A percentile compares a stretch with the other conserved stretches of the same genome.
Evolutionary conservation across 2,797 vertebrate genomes (phyloP).

Genomic region (Pseudochirops cupreus): DNA sequence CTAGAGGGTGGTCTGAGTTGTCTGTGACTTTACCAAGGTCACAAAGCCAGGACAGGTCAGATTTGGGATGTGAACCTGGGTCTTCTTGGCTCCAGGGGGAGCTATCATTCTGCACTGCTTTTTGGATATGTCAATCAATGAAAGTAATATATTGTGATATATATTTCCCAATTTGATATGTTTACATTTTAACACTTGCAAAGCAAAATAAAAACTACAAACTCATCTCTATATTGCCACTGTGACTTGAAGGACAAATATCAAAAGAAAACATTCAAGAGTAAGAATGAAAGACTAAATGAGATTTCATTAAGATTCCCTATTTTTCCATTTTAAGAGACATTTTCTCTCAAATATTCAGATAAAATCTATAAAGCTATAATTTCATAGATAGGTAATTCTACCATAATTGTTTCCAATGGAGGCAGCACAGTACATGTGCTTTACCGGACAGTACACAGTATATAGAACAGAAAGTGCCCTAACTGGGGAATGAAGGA

Average conservation of each 20-base stretch:
- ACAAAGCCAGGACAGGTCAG: not conserved
- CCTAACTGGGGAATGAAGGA: not conserved
- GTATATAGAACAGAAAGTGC: not conserved
- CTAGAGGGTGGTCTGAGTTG: not conserved
- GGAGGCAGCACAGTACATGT: not conserved
- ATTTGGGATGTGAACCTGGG: not conserved
- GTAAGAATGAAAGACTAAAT: not conserved
- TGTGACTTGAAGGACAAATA: not conserved
- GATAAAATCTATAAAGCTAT: not conserved
- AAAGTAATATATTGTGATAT: not conserved
- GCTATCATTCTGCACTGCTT: not conserved
- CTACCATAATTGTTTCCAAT: not conserved
- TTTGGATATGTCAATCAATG: not conserved
- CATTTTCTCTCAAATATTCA: not conserved
- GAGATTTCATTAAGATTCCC: not conserved
- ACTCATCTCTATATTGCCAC: constrained; percentile 2
- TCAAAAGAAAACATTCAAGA: not conserved
- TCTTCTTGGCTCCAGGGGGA: not conserved
- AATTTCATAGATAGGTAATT: not conserved
- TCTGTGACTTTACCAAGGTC: not conserved
- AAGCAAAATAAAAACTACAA: constrained; percentile 20
- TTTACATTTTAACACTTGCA: constrained; percentile 47
- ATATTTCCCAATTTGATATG: constrained; percentile 28
- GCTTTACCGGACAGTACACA: no score
- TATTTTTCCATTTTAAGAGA: not conserved